These are phyloP conservation scores for Acyrthosiphon pisum DNA, from an alignment of 1,140 invertebrate genomes.

Conservation along the genomic window DNA sequence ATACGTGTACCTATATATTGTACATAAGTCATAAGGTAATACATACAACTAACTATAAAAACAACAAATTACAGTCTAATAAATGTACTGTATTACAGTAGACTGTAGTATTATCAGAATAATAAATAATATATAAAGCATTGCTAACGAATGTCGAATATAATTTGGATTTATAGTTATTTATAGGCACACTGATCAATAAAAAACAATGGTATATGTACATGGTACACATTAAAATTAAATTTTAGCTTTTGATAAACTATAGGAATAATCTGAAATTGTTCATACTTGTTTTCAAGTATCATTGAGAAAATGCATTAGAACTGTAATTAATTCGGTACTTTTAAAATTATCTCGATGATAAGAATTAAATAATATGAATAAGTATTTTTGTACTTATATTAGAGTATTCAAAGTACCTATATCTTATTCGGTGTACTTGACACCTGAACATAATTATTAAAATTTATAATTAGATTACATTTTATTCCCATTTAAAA, in stretches of 20 bases:
- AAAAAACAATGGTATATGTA: not conserved
- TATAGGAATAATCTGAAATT: not conserved
- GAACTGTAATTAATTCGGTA: not conserved
- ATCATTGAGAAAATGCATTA: not conserved
- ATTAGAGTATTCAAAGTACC: not conserved
- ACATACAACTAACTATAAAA: too few species aligned
- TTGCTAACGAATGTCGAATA: too few species aligned
- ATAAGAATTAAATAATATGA: not conserved
- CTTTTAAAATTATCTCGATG: not conserved
- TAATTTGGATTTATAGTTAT: too few species aligned
- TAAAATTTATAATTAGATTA: not conserved
- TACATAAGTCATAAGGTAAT: too few species aligned
- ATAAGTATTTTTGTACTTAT: not conserved
- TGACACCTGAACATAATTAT: not conserved
- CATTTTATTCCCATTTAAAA: not conserved
- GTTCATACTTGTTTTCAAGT: not conserved
- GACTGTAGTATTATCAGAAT: too few species aligned
- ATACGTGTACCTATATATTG: too few species aligned
- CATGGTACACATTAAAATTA: not conserved
- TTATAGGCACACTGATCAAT: not conserved
- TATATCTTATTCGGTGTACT: not conserved
- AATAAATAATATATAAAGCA: too few species aligned
- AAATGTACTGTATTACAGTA: too few species aligned
- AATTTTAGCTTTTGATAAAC: not conserved
- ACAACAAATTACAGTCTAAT: too few species aligned